These are phyloP conservation scores for Patella ulyssiponensis DNA, from an alignment of 2,888 invertebrate species.

Conservation along the genomic window DNA sequence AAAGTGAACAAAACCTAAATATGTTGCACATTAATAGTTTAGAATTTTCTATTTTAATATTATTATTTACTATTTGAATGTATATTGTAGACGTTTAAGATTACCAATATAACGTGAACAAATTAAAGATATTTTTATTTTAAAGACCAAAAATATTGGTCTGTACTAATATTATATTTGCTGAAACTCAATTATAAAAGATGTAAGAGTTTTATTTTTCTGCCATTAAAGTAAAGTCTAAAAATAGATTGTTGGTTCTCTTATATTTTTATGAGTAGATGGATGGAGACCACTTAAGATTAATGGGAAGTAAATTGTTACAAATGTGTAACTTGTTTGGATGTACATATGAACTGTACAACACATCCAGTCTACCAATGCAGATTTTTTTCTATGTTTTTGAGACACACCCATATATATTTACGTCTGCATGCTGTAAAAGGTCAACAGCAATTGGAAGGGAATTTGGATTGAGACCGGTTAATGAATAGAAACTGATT, in stretches of 20 bases:
- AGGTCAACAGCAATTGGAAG: no score
- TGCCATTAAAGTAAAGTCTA: constrained; percentile 57
- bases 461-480: no score
- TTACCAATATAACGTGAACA: constrained; percentile 20
- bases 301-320: no score
- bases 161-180: constrained; percentile 61
- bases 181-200: constrained; percentile 55
- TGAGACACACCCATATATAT: no score
- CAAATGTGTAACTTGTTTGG: no score
- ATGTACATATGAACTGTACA: no score
- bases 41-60: constrained; percentile 61
- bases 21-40: constrained; percentile 53
- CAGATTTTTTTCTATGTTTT: no score
- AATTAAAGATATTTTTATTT: constrained; percentile 55
- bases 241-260: not conserved
- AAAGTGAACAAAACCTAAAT: constrained; percentile 31
- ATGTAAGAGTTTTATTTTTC: constrained; percentile 68
- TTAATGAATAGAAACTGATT: no score
- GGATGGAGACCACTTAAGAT: no score
- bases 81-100: constrained; percentile 25
- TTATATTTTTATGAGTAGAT: no score
- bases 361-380: no score
- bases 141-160: constrained; percentile 48
- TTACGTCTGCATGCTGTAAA: no score
- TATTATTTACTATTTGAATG: constrained; percentile 48